Percentiles rank a stretch among this genome's conserved stretches.
Conservation (phyloP, 37 sponge, comb jelly and placozoan species). For the Diacarnus erythraeanus region DNA sequence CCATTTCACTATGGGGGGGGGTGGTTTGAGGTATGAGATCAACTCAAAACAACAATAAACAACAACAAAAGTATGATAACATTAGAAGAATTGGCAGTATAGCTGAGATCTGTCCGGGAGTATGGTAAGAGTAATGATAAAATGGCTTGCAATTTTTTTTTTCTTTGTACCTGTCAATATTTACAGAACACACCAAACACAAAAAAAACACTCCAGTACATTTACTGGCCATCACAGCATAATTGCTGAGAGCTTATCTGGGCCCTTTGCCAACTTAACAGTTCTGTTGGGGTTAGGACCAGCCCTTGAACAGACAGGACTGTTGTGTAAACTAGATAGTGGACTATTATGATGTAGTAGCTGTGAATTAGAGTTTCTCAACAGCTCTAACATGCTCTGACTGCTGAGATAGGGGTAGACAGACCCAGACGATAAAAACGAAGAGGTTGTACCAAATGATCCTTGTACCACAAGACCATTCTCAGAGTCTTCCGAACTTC, state of each 20-base stretch:
- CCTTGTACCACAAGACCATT: slow-evolving; percentile 9
- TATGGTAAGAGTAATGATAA: no score
- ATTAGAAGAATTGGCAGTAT: no score
- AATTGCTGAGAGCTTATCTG: background rate
- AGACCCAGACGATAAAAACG: background rate
- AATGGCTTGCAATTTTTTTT: no score
- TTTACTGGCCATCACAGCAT: background rate
- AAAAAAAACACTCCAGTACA: no score
- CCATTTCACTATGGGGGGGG: no score
- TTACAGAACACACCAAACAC: no score
- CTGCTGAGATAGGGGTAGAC: background rate
- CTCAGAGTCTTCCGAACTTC: slow-evolving; percentile 1
- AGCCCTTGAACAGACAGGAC: slow-evolving; percentile 25
- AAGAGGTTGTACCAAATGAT: background rate
- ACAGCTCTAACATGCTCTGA: slow-evolving; percentile 23
- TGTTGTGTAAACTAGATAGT: slow-evolving; percentile 11
- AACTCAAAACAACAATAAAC: no score
- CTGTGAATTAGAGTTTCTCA: slow-evolving; percentile 2
- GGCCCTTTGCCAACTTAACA: background rate
- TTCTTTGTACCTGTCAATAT: no score
- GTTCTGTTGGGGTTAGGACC: slow-evolving; percentile 13
- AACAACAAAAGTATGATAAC: no score
- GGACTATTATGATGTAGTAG: background rate
- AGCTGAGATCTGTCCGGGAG: no score
- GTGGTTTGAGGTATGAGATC: no score